Evolutionary conservation across 92 coral and sea anemone species (phyloP).

Genomic region (Bergia puertoricense): DNA sequence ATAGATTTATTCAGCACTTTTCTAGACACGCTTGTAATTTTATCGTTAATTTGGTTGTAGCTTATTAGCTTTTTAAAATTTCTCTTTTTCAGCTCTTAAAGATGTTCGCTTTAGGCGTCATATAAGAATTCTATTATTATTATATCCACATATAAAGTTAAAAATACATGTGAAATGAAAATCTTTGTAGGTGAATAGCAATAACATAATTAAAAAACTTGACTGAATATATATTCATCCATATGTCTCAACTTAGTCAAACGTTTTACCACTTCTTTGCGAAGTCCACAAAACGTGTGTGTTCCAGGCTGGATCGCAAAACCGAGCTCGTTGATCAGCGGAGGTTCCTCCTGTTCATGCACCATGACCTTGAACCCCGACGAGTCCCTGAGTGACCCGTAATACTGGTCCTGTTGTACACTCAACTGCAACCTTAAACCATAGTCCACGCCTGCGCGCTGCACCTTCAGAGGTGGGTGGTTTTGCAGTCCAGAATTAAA

Average conservation of each 20-base stretch:
- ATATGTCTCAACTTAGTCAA: neutral
- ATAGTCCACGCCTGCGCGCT: conserved; percentile 97
- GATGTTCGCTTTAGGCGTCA: too few relatives aligned
- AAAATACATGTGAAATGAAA: neutral
- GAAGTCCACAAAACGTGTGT: conserved; percentile 94
- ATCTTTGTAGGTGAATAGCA: too few relatives aligned
- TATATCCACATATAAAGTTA: too few relatives aligned
- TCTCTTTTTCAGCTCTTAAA: too few relatives aligned
- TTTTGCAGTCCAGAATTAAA: conserved; percentile 87
- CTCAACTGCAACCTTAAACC: conserved; percentile 89
- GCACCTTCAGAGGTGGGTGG: conserved; percentile 86
- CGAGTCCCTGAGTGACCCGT: conserved; percentile 93
- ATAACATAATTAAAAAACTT: neutral
- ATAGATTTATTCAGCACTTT: too few relatives aligned
- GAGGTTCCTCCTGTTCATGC: conserved; percentile 98
- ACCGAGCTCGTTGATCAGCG: conserved; percentile 97
- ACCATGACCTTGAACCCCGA: conserved; percentile 99
- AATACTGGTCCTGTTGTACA: conserved; percentile 97
- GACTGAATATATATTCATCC: neutral
- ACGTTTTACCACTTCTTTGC: conserved; percentile 85
- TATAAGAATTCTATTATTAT: too few relatives aligned
- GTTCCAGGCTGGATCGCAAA: conserved; percentile 99
- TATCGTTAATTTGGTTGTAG: too few relatives aligned
- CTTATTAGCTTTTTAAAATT: too few relatives aligned
- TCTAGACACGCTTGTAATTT: too few relatives aligned